Evolutionary conservation across 2,113 vertebrate species (phyloP).

Genomic region (Panthera tigris): DNA sequence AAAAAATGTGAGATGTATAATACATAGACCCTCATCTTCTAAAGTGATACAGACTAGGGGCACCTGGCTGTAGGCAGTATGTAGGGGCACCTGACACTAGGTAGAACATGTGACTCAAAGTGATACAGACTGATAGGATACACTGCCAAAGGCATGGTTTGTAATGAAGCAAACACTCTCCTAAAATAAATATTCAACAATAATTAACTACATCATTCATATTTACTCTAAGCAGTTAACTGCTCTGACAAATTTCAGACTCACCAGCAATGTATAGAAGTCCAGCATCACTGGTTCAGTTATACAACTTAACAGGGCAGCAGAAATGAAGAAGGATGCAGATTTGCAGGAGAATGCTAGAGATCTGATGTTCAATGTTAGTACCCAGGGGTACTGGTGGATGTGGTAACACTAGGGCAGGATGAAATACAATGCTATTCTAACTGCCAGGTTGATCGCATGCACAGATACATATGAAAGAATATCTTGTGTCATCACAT

Average conservation of each 20-base stretch:
- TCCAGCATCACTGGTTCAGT: background rate
- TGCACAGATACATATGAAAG: background rate
- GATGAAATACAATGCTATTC: background rate
- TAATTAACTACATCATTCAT: background rate
- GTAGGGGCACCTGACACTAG: no score
- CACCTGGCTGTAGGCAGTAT: no score
- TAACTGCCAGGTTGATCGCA: background rate
- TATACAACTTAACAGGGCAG: background rate
- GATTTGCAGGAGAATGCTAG: background rate
- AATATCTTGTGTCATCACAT: background rate
- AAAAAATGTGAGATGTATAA: background rate
- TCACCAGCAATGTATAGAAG: background rate
- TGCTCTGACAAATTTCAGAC: background rate
- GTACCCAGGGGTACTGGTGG: no score
- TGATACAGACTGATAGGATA: background rate
- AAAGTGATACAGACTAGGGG: background rate
- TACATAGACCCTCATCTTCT: slow-evolving; percentile 16
- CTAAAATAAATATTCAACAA: background rate
- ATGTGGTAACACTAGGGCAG: background rate
- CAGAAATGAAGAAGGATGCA: background rate
- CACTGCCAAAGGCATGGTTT: background rate
- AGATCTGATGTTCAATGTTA: background rate
- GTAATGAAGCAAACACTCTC: background rate
- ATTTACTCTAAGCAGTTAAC: background rate
- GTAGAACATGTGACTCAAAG: background rate